Evolutionary conservation across 2,113 vertebrate species (phyloP).

Genomic region (Chelonoidis abingdonii): DNA sequence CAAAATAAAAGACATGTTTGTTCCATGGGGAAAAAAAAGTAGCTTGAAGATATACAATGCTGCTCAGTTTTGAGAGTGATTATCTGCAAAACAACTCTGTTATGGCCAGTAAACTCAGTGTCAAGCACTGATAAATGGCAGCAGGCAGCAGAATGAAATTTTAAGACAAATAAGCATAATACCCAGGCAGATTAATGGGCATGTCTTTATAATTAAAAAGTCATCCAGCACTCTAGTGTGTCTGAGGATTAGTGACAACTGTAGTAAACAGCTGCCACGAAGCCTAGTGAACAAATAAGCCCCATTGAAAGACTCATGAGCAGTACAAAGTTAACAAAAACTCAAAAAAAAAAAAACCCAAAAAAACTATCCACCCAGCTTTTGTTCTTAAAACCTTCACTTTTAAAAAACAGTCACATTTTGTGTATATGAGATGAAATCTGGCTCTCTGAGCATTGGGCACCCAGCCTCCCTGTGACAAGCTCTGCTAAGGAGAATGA

Average conservation of each 20-base stretch:
- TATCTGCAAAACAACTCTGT: not conserved
- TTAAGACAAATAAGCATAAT: not conserved
- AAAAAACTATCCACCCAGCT: not conserved
- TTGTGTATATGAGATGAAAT: rapidly evolving
- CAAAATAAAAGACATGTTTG: not conserved
- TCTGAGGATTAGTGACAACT: not conserved
- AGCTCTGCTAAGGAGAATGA: not conserved
- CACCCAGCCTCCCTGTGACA: not conserved
- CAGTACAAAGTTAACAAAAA: not conserved
- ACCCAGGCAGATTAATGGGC: not conserved
- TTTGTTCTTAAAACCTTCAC: not conserved
- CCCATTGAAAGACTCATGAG: rapidly evolving
- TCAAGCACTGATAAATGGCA: not conserved
- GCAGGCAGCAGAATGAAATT: not conserved
- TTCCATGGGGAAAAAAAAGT: rapidly evolving
- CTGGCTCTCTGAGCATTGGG: not conserved
- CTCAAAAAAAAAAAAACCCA: not conserved
- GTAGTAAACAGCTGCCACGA: not conserved
- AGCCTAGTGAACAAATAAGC: not conserved
- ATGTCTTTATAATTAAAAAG: not conserved
- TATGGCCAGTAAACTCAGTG: not conserved
- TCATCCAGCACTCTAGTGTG: not conserved
- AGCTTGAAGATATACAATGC: not conserved
- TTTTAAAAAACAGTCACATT: not conserved
- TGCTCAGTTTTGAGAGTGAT: not conserved